Evolutionary conservation across 53 echinoderm and acorn worm genomes (phyloP), one percentile per base, ranked within the genome.

Genomic region (Hippasteria phrygiana): DNA sequence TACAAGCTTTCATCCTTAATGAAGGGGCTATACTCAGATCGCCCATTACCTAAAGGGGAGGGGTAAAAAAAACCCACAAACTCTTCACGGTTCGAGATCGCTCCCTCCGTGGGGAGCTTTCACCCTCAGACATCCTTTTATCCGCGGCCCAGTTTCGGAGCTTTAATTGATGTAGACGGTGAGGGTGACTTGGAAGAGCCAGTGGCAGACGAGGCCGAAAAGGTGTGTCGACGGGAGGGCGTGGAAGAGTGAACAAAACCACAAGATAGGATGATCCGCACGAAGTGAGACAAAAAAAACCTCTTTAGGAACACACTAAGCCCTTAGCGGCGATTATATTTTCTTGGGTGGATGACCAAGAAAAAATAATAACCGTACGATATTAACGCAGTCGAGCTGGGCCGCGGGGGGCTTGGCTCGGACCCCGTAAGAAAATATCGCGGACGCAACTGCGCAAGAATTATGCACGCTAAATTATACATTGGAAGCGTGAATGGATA

Each of bases 361-460:
- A 82, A 64, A n/a, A 82, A 64, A 82, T 66, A 82, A 64, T 82
- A 71, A 35, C 70, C 71, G 42, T 81, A n/a, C 43, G 81, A 29
- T 65, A 69, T 85, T 85, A 85, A 85, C 24, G 85, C 55, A 67
- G 28, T n/a, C 26, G 47, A 14, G 12, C 17, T 17, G 50, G 29
- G 28, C 48, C 50, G 29, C 20, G 75, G 17, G n/a, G 5, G 65
- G 43, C 31, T 14, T 85, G 43, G 36, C 71, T 64, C 43, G 43
- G 78, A 20, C 37, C 4, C 50, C 85, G 85, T 85, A 85, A 85
- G 71, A 85, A 51, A 85, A 85, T 85, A 85, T 85, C 70, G 40
- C 48, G 36, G 85, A 85, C 85, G 85, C 85, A 85, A 85, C 85
- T 69, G 35, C 71, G 71, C 85, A 85, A 69, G 50, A 85, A 85